A percentile compares a stretch with the other conserved stretches of the same genome.
phyloP scores from a whole-genome alignment of 2,888 invertebrate species.

The Epirrhoe tristata region DNA sequence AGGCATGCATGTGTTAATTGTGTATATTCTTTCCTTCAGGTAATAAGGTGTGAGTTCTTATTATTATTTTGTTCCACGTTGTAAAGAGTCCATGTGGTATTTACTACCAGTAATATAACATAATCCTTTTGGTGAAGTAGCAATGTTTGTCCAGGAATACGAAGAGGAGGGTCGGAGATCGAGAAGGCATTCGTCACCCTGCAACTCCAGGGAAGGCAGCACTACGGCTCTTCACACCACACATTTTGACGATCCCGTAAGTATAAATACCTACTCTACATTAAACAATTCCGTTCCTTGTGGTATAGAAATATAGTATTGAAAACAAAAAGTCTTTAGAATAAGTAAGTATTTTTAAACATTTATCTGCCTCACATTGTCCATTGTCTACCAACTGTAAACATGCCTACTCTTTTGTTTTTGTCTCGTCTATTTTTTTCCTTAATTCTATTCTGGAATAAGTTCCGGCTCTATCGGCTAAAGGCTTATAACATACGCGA shows the following conservation, averaged over 20 bases:
- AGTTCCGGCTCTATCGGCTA: conserved; percentile 34
- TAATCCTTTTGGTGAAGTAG: conserved; percentile 10
- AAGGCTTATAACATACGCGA: conserved; percentile 38
- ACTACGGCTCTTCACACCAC: conserved; percentile 86
- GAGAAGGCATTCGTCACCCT: conserved; percentile 89
- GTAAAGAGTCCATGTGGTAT: conserved; percentile 4
- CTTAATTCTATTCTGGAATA: conserved; percentile 29
- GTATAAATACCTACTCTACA: conserved; percentile 51
- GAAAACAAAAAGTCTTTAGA: too few species aligned
- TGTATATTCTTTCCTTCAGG: not conserved
- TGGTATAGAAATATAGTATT: too few species aligned
- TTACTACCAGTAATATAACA: not conserved
- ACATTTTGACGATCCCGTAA: conserved; percentile 87
- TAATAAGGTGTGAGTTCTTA: conserved; percentile 16
- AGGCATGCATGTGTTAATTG: conserved; percentile 20
- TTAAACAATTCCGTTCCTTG: not conserved
- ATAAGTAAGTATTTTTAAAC: too few species aligned
- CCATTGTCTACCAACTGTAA: conserved; percentile 5
- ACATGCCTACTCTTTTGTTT: conserved; percentile 20
- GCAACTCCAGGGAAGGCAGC: conserved; percentile 88
- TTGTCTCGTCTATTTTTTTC: conserved; percentile 25
- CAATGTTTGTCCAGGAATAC: conserved; percentile 85
- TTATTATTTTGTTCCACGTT: conserved; percentile 1
- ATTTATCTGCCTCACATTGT: too few species aligned
- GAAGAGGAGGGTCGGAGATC: conserved; percentile 86